A percentile compares a stretch with the other conserved stretches of the same genome.
Evolutionary conservation across 2,113 vertebrate genomes (phyloP).

Genomic region (Phoxinus phoxinus): DNA sequence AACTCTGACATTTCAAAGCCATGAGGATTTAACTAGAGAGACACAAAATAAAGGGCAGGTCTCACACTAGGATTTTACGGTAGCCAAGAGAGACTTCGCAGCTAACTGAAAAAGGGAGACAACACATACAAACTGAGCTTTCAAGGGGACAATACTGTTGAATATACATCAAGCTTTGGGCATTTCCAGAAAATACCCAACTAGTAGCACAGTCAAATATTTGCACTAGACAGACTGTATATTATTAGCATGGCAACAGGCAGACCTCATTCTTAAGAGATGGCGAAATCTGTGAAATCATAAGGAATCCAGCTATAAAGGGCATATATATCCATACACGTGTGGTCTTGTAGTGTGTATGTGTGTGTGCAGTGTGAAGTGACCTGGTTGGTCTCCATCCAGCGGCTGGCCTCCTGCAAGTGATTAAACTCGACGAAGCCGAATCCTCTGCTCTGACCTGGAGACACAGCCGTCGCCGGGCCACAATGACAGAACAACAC

Average conservation of each 20-base stretch:
- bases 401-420: slow-evolving; percentile 94
- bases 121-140: not conserved
- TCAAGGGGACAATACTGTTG: not conserved
- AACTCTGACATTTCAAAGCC: not conserved
- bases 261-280: slow-evolving; percentile 11
- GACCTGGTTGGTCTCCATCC: slow-evolving; percentile 98
- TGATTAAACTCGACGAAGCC: slow-evolving; percentile 97
- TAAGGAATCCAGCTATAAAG: slow-evolving; percentile 14
- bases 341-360: slow-evolving; percentile 64
- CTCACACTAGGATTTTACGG: not conserved
- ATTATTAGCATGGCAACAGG: not conserved
- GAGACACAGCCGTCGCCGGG: slow-evolving; percentile 83
- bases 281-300: slow-evolving; percentile 19
- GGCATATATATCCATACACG: slow-evolving; percentile 30
- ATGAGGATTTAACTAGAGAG: not conserved
- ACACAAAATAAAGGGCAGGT: not conserved
- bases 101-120: not conserved
- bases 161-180: not conserved
- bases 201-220: not conserved
- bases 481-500: slow-evolving; percentile 82
- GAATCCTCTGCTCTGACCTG: slow-evolving; percentile 97
- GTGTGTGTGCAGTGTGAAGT: slow-evolving; percentile 87
- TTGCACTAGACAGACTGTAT: not conserved
- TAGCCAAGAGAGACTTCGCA: not conserved
- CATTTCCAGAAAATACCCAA: slow-evolving; percentile 11